These are phyloP conservation scores for Hesperia comma DNA, from an alignment of 2,888 invertebrate genomes.

Conservation along the genomic window DNA sequence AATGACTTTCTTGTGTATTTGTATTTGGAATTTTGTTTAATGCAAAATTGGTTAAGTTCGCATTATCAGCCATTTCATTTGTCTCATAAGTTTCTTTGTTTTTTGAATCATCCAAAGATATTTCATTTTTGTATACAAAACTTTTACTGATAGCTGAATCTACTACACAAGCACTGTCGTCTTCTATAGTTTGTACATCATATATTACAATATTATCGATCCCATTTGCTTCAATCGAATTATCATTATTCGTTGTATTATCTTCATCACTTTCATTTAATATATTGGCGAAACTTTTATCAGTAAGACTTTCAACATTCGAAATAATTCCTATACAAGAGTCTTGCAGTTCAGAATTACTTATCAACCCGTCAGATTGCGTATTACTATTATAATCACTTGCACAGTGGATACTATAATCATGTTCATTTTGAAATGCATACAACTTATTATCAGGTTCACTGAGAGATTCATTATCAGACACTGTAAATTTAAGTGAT, in stretches of 20 bases:
- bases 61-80: background rate
- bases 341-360: slow-evolving; percentile 38
- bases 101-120: background rate
- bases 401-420: slow-evolving; percentile 50
- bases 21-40: background rate
- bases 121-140: background rate
- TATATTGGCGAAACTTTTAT: slow-evolving; percentile 33
- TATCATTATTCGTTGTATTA: slow-evolving; percentile 12
- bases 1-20: slow-evolving; percentile 4
- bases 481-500: slow-evolving; percentile 55
- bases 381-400: slow-evolving; percentile 10
- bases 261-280: slow-evolving; percentile 38
- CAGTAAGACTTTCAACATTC: slow-evolving; percentile 49
- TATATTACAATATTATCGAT: slow-evolving; percentile 5
- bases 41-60: background rate
- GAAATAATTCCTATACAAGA: slow-evolving; percentile 47
- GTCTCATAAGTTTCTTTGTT: background rate
- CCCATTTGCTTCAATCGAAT: background rate
- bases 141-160: slow-evolving; percentile 13
- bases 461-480: slow-evolving; percentile 57
- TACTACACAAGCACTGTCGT: slow-evolving; percentile 7
- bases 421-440: slow-evolving; percentile 57
- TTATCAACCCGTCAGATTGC: slow-evolving; percentile 40
- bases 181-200: slow-evolving; percentile 14
- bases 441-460: slow-evolving; percentile 43